Evolutionary conservation across 1,140 invertebrate genomes (phyloP), one percentile per base, ranked within the genome.

Genomic region (Thaumetopoea pityocampa): DNA sequence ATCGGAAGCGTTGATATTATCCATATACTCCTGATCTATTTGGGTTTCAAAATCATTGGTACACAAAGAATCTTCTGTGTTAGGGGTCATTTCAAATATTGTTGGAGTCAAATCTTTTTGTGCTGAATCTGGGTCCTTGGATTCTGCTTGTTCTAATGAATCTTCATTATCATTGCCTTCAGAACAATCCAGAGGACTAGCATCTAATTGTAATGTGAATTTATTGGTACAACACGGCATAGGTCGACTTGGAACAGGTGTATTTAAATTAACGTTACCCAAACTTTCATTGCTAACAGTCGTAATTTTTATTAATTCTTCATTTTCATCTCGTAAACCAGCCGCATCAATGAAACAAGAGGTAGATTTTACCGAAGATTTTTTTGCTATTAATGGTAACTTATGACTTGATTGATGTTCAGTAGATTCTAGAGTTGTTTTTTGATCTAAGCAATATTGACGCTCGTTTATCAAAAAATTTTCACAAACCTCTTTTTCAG

Each of bases 261-360:
- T 35, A 10, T 52, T 20, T 6, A 34, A 29, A 27, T 38, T 29
- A n/a, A 41, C 20, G 4, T 41, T 41, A 10, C 14, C 6, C 2
- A 7, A 3, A 52, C 14, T 29, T 33, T 54, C n/a, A 50, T 48
- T 32, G 10, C 43, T 15, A 80, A 11, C 24, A 11, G 5, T 30
- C 32, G 22, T 9, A 23, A 19, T 27, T 28, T 29, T 23, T 1
- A 28, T 12, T 1, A 7, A 57, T 29, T 90, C 87, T 22, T 83
- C 73, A n/a, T n/a, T n/a, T 64, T 93, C 92, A 58, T 93, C 92
- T 5, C 87, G 88, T 14, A 93, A 72, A 55, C 87, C 90, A 1
- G 92, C 90, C 12, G 92, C 92, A 71, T 93, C 92, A 40, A 93
- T 93, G 56, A 93, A 93, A 67, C 90, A 92, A 15, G 69, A 60